Base-by-base conservation (phyloP, 2,113 vertebrate species). In the Oenanthe melanoleuca region DNA sequence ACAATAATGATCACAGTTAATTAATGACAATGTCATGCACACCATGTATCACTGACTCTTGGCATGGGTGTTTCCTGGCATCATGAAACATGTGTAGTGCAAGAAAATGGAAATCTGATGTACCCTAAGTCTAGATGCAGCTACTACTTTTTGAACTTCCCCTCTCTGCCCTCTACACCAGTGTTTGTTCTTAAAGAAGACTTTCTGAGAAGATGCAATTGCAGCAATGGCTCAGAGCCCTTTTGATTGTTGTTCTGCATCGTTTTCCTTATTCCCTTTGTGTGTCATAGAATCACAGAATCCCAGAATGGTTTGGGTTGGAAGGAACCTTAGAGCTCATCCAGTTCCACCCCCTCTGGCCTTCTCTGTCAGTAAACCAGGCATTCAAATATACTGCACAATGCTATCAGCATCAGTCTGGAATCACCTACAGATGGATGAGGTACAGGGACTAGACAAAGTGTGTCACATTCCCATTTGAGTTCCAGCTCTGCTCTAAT, bases 1-100 rank as follows among this genome's bases (percentile, higher is more conserved):
- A n/a, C 6, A 1, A 26, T n/a, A 25, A 79, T 40, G 49, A 53
- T 50, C 12, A 24, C 38, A 0, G 0, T 31, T 42, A 37, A 55
- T 86, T 71, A 60, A 56, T 22, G 47, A n/a, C 52, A 53, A 10
- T 23, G 11, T 7, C 31, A 40, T 42, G 34, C 33, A 78, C 20
- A 8, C 25, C 59, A 10, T 0, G 1, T 33, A 12, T 13, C 50
- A 15, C 40, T 56, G 49, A 33, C 25, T 65, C 26, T 12, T 28
- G 18, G 26, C 29, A 25, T 5, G 15, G 25, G 44, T 7, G n/a
- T 44, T 5, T 69, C 31, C 60, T 67, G 64, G 38, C 38, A 55
- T 47, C 5, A 1, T 45, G 60, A 85, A 85, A 73, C 6, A 53
- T 4, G 9, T 44, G 12, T 47, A 85, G 10, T 33, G 7, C 44